phyloP scores from a whole-genome alignment of 2,888 invertebrate genomes.

The Drosophila melanosoma region DNA sequence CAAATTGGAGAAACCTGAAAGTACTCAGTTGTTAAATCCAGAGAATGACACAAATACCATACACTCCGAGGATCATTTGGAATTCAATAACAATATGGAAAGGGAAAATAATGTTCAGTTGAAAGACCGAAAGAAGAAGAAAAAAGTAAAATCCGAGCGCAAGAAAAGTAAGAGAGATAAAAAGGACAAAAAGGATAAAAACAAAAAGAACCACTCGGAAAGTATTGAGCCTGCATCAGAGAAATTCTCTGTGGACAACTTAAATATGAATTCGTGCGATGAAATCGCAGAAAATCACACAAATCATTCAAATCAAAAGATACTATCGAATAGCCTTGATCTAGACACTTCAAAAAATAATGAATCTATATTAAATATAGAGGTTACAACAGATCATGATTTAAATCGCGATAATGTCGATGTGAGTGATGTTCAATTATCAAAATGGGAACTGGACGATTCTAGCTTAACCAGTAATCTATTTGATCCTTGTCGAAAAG shows the following conservation, averaged over 20 bases:
- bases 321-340: slow-evolving; percentile 18
- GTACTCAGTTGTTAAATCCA: background rate
- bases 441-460: slow-evolving; percentile 97
- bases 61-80: slow-evolving; percentile 19
- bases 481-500: slow-evolving; percentile 85
- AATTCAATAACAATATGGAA: slow-evolving; percentile 33
- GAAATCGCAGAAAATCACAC: slow-evolving; percentile 24
- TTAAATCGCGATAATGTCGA: slow-evolving; percentile 45
- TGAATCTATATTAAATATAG: slow-evolving; percentile 78
- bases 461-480: slow-evolving; percentile 87
- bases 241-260: slow-evolving; percentile 24
- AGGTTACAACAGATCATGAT: slow-evolving; percentile 43
- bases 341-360: slow-evolving; percentile 53
- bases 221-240: slow-evolving; percentile 35
- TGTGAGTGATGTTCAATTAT: slow-evolving; percentile 89
- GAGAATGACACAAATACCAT: slow-evolving; percentile 13
- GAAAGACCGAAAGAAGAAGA: slow-evolving; percentile 65
- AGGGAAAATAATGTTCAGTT: slow-evolving; percentile 57
- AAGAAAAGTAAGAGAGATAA: slow-evolving; percentile 77
- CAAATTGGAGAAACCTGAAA: slow-evolving; percentile 14
- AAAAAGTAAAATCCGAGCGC: slow-evolving; percentile 72
- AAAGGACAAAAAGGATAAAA: slow-evolving; percentile 63
- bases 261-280: slow-evolving; percentile 24
- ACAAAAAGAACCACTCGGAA: slow-evolving; percentile 40
- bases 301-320: slow-evolving; percentile 26